Evolutionary conservation across 2,113 vertebrate species (phyloP), one percentile per base, ranked within the genome.

Genomic region (Otolemur garnettii): DNA sequence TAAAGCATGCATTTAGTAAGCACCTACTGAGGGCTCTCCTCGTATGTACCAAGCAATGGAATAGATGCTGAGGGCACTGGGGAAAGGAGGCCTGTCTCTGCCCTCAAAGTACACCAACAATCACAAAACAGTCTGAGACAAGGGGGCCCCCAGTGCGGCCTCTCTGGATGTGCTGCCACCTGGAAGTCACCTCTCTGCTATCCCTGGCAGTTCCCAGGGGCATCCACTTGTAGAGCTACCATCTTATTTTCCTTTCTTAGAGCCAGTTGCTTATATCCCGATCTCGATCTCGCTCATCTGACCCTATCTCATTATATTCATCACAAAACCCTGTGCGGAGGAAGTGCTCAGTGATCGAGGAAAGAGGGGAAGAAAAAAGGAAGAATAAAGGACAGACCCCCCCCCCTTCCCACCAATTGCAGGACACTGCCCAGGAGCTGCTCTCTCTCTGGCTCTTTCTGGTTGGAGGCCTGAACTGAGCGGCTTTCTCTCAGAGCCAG

Each of bases 231-330:
- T 38, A 45, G 38, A 66, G 30, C 28, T 1, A 3, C 55, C 30
- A 1, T 2, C 90, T 53, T 2, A 4, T 2, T 28, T 17, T n/a
- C 33, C 45, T n/a, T 72, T 42, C 78, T 60, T 12, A 55, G 2
- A 72, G 72, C 30, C 42, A 19, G 24, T 59, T 35, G 83, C 66
- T 64, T 7, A 26, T n/a, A 9, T 57, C n/a, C 33, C 90, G 35
- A n/a, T 9, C 64, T 60, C 3, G 0, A 2, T 38, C 38, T 38
- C 38, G n/a, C n/a, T 60, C 10, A 8, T 12, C 57, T n/a, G 50
- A 50, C 33, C 53, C 0, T 1, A 5, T 22, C 4, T 0, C 18
- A 2, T 21, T 1, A 0, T 7, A 30, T 57, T 50, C 19, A 3
- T 4, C 69, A 62, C 80, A n/a, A 30, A 78, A 24, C n/a, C 38